Evolutionary conservation across 2,797 vertebrate species (phyloP).

Genomic region (Coregonus ussuriensis): DNA sequence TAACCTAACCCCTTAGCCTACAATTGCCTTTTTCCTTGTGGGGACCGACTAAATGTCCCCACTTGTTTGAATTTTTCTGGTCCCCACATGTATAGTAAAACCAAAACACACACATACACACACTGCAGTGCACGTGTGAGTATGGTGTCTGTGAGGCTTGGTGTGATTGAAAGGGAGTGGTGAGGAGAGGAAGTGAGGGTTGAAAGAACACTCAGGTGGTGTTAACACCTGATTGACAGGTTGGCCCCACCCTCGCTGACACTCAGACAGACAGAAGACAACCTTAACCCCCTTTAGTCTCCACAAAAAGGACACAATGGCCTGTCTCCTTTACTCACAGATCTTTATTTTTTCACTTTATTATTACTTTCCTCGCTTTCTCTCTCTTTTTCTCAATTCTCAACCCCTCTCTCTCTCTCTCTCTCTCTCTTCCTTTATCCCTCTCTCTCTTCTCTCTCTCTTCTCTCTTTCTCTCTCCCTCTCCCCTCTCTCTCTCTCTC

Average conservation of each 20-base stretch:
- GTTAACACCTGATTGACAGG: conserved; percentile 69
- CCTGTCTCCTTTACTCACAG: neutral
- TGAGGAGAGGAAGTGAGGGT: conserved; percentile 68
- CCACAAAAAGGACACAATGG: neutral
- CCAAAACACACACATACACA: conserved; percentile 33
- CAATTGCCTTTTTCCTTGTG: too few species aligned
- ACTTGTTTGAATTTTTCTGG: too few species aligned
- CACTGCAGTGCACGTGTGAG: neutral
- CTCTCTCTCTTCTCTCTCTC: neutral
- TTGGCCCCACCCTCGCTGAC: conserved; percentile 44
- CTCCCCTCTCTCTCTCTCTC: neutral
- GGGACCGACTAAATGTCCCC: too few species aligned
- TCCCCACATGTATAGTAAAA: too few species aligned
- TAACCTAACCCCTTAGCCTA: too few species aligned
- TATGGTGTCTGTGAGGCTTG: conserved; percentile 22
- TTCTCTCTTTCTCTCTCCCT: neutral
- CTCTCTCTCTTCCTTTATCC: conserved; percentile 1
- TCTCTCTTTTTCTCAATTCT: neutral
- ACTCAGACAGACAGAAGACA: conserved; percentile 24
- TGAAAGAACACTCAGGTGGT: conserved; percentile 71
- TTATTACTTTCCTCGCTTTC: neutral
- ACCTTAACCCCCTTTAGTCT: conserved; percentile 50
- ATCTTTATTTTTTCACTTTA: neutral
- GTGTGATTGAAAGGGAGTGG: conserved; percentile 68
- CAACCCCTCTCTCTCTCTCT: neutral